Evolutionary conservation across 2,113 vertebrate species (phyloP).

Genomic region (Oceanodroma tethys): DNA sequence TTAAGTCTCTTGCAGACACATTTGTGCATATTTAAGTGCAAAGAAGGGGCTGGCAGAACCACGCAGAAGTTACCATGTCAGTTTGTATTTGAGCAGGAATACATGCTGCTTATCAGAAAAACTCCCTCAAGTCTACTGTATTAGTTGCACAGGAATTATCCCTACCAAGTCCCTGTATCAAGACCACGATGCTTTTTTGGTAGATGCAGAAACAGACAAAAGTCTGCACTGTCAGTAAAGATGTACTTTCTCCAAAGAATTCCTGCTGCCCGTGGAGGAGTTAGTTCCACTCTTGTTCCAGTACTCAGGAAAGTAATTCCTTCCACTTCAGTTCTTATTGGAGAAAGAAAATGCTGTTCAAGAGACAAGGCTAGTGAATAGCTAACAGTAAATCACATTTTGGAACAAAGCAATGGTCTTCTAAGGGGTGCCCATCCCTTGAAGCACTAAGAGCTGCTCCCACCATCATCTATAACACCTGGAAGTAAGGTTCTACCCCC

Average conservation of each 20-base stretch:
- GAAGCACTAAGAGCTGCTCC: not conserved
- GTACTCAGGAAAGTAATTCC: not conserved
- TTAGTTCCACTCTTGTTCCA: not conserved
- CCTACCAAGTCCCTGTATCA: not conserved
- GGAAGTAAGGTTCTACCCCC: not conserved
- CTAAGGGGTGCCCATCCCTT: not conserved
- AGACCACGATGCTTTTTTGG: not conserved
- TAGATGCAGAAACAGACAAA: not conserved
- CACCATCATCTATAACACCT: not conserved
- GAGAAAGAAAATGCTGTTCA: not conserved
- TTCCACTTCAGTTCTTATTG: not conserved
- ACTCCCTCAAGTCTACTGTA: not conserved
- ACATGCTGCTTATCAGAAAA: not conserved
- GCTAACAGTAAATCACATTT: not conserved
- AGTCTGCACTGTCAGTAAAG: not conserved
- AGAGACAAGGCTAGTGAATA: not conserved
- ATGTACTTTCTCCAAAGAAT: not conserved
- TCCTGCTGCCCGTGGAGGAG: not conserved
- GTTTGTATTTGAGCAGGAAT: not conserved
- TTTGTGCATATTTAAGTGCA: not conserved
- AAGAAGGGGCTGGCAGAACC: not conserved
- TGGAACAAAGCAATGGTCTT: not conserved
- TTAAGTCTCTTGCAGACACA: not conserved
- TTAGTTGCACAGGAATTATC: not conserved
- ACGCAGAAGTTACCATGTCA: rapidly evolving